These are phyloP conservation scores for Lamellibrachia luymesi DNA, from an alignment of 1,140 invertebrate species.

Conservation along the genomic window DNA sequence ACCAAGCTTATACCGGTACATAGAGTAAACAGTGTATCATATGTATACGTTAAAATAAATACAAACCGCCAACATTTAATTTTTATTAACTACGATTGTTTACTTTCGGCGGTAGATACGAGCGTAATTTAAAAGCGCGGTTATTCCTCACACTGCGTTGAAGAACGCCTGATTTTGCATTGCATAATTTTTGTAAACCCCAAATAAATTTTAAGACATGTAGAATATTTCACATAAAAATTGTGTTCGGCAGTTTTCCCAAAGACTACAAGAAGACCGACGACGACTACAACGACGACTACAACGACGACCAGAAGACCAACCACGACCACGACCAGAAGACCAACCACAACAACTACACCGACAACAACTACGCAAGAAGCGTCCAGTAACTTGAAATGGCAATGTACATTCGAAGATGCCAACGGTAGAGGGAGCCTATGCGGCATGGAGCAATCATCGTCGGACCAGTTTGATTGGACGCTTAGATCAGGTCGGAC, in stretches of 20 bases:
- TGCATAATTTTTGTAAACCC: background rate
- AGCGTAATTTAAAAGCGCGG: background rate
- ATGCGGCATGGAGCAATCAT: conserved; percentile 13
- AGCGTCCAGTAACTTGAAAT: background rate
- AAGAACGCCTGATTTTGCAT: background rate
- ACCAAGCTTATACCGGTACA: no score
- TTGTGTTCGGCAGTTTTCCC: background rate
- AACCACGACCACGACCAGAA: background rate
- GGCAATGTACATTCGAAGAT: conserved; percentile 11
- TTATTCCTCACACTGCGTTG: background rate
- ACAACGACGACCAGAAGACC: background rate
- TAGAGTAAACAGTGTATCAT: no score
- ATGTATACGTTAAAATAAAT: background rate
- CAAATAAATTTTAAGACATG: background rate
- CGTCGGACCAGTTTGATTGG: conserved; percentile 7
- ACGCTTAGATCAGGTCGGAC: conserved; percentile 2
- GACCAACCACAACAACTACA: background rate
- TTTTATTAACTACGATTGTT: background rate
- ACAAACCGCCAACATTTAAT: background rate
- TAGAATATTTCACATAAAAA: background rate
- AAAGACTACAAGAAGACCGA: background rate
- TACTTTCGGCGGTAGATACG: background rate
- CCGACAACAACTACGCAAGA: background rate
- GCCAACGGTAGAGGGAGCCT: background rate
- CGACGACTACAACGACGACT: background rate